phyloP scores from a whole-genome alignment of 92 coral and sea anemone species.

The Diadumene lineata region DNA sequence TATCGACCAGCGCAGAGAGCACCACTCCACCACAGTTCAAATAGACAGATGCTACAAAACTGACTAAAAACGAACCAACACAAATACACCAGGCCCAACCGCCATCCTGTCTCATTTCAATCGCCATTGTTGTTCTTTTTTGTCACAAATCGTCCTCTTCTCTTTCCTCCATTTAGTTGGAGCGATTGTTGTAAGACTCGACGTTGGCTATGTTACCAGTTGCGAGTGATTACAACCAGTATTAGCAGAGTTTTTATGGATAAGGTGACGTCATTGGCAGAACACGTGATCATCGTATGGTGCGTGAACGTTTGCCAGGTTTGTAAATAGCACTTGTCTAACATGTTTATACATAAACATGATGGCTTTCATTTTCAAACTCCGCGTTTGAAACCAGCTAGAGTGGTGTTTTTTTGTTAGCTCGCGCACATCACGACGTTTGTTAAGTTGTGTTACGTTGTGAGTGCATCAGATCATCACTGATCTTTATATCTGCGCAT shows the following conservation, averaged over 20 bases:
- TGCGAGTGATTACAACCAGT: not conserved
- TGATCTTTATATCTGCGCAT: too few species aligned
- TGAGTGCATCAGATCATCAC: too few species aligned
- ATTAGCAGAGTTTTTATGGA: not conserved
- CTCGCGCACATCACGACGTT: too few species aligned
- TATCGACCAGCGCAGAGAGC: constrained; percentile 22
- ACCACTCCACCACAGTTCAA: constrained; percentile 29
- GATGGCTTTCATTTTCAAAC: too few species aligned
- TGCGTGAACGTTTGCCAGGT: not conserved
- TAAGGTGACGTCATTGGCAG: not conserved
- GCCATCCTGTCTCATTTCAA: not conserved
- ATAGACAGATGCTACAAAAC: constrained; percentile 4
- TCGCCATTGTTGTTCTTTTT: not conserved
- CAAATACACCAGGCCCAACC: constrained; percentile 32
- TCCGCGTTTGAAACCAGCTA: too few species aligned
- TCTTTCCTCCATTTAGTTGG: not conserved
- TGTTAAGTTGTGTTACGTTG: too few species aligned
- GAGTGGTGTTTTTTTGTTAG: too few species aligned
- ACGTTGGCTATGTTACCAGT: not conserved
- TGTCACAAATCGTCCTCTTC: too few species aligned
- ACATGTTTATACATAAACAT: too few species aligned
- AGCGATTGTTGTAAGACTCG: not conserved
- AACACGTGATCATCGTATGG: not conserved
- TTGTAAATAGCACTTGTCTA: not conserved
- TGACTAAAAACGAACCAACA: constrained; percentile 20